Evolutionary conservation across 2,113 vertebrate genomes (phyloP).

Genomic region (Thinocorus orbignyianus): DNA sequence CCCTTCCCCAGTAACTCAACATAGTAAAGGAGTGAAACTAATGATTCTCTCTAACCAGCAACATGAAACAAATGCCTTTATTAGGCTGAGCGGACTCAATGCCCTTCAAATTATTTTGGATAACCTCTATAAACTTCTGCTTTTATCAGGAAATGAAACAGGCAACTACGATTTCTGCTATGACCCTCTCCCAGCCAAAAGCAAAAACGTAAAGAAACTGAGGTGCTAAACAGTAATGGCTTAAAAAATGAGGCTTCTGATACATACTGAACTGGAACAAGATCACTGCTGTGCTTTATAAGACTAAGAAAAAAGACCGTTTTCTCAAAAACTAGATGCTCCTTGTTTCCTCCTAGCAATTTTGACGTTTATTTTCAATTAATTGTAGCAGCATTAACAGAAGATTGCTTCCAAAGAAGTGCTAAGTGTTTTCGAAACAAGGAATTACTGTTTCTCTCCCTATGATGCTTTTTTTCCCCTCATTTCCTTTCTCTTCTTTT

Average conservation of each 20-base stretch:
- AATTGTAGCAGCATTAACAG: not conserved
- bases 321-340: not conserved
- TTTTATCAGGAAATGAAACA: not conserved
- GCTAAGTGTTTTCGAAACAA: conserved; percentile 41
- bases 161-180: not conserved
- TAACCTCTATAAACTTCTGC: not conserved
- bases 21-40: not conserved
- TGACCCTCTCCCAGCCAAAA: fast-evolving
- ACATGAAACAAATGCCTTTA: conserved; percentile 8
- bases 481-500: not conserved
- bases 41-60: not conserved
- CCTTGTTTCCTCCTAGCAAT: not conserved
- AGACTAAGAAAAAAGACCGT: not conserved
- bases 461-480: not conserved
- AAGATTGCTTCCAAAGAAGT: conserved; percentile 17
- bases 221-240: not conserved
- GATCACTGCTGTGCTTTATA: not conserved
- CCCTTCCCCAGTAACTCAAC: not conserved
- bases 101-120: not conserved
- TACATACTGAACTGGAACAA: not conserved
- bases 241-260: not conserved
- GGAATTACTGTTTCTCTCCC: conserved; percentile 61
- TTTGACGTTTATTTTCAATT: not conserved
- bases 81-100: not conserved
- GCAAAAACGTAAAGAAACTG: not conserved